Percentiles rank a stretch among this genome's conserved stretches.
These are phyloP conservation scores for Melanostoma scalare DNA, from an alignment of 2,888 invertebrate species.

Conservation along the genomic window DNA sequence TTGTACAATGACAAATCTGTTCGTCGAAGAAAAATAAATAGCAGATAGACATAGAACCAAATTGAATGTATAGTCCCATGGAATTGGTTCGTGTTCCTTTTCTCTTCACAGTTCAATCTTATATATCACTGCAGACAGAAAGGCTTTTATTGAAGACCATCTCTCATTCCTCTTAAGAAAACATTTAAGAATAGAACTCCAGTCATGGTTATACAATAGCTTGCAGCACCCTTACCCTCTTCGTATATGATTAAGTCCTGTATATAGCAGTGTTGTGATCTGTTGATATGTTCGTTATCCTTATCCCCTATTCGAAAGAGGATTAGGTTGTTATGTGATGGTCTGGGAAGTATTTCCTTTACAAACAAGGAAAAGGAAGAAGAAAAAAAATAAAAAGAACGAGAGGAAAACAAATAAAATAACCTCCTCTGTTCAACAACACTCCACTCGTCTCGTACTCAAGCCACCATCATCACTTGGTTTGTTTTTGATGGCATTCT, in stretches of 20 bases:
- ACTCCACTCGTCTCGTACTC: neutral
- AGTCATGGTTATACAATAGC: neutral
- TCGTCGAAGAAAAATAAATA: slow-evolving; percentile 45
- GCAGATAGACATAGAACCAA: slow-evolving; percentile 40
- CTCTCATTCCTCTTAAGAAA: slow-evolving; percentile 19
- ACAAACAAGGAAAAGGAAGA: neutral
- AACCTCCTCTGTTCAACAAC: neutral
- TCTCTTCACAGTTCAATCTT: slow-evolving; percentile 5
- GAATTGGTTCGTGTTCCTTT: slow-evolving; percentile 28
- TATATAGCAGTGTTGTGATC: slow-evolving; percentile 35
- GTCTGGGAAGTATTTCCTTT: slow-evolving; percentile 39
- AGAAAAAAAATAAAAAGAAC: slow-evolving; percentile 5
- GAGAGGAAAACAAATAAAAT: neutral
- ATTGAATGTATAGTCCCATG: slow-evolving; percentile 33
- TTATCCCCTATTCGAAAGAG: slow-evolving; percentile 66
- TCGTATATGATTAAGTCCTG: slow-evolving; percentile 49
- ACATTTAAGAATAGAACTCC: neutral
- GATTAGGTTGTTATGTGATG: slow-evolving; percentile 70
- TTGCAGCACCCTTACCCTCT: slow-evolving; percentile 6
- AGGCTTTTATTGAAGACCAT: slow-evolving; percentile 5
- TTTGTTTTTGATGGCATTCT: slow-evolving; percentile 39
- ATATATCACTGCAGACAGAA: neutral
- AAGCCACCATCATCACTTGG: slow-evolving; percentile 19
- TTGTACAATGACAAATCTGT: slow-evolving; percentile 47
- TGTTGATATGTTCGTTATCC: slow-evolving; percentile 68